A percentile compares a stretch with the other conserved stretches of the same genome.
Conservation (phyloP, 2,797 vertebrate species). For the Eulemur coronatus region DNA sequence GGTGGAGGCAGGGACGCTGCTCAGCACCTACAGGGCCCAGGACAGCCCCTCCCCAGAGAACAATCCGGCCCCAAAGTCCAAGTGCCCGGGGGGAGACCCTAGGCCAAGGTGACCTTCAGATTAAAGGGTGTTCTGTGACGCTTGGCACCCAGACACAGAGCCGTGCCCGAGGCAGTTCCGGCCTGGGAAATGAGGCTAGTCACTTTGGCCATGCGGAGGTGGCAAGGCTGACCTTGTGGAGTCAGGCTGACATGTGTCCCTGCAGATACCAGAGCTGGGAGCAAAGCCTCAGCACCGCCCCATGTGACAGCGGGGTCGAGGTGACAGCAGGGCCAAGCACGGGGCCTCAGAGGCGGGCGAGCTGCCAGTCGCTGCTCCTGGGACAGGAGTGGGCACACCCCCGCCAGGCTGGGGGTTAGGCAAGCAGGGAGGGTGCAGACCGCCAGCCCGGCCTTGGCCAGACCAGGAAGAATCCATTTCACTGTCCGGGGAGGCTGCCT, state of each 20-base stretch:
- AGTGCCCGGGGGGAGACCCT: neutral
- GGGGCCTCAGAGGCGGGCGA: neutral
- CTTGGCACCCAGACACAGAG: rapidly evolving
- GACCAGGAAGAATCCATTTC: neutral
- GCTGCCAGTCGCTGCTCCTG: conserved; percentile 18
- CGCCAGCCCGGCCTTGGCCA: neutral
- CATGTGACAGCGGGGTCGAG: neutral
- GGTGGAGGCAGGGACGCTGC: neutral
- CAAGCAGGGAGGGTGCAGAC: neutral
- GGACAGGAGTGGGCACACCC: neutral
- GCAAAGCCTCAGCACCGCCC: neutral
- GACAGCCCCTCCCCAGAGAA: neutral
- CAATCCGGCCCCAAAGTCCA: neutral
- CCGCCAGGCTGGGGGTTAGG: neutral
- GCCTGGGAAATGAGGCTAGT: neutral
- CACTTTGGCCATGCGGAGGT: rapidly evolving
- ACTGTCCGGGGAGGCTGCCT: rapidly evolving
- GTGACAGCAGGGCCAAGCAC: neutral
- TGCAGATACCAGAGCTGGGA: neutral
- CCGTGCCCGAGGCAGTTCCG: rapidly evolving
- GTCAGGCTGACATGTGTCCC: neutral
- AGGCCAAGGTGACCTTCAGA: neutral
- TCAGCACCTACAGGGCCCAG: neutral
- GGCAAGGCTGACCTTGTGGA: neutral
- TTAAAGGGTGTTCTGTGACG: neutral